A percentile compares a stretch with the other conserved stretches of the same genome.
These are phyloP conservation scores for Hedya salicella DNA, from an alignment of 2,888 invertebrate species.

Conservation along the genomic window DNA sequence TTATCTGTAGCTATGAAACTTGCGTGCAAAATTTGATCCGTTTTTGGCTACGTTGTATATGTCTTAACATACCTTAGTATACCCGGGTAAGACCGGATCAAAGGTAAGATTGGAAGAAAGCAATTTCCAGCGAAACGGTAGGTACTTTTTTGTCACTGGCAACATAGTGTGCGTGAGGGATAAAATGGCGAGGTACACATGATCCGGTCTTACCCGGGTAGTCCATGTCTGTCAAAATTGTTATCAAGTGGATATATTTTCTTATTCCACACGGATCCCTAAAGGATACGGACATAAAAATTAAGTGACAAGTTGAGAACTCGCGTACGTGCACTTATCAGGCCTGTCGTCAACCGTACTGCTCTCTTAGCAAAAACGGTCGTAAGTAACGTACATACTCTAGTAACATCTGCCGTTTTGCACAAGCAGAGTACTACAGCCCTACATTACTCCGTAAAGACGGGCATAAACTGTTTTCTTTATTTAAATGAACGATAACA, in stretches of 20 bases:
- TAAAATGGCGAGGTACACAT: too few relatives aligned
- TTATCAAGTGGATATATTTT: neutral
- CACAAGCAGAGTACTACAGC: conserved; percentile 28
- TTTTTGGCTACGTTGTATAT: too few relatives aligned
- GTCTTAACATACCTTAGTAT: too few relatives aligned
- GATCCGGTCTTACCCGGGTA: too few relatives aligned
- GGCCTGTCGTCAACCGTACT: conserved; percentile 25
- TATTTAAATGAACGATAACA: conserved; percentile 51
- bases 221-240: too few relatives aligned
- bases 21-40: too few relatives aligned
- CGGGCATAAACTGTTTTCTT: conserved; percentile 60
- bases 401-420: conserved; percentile 3
- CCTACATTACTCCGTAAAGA: conserved; percentile 57
- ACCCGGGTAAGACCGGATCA: too few relatives aligned
- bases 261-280: conserved; percentile 30
- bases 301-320: conserved; percentile 55
- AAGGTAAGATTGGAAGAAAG: too few relatives aligned
- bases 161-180: too few relatives aligned
- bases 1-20: too few relatives aligned
- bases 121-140: too few relatives aligned
- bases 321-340: conserved; percentile 66
- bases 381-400: neutral
- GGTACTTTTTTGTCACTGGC: too few relatives aligned
- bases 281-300: conserved; percentile 51
- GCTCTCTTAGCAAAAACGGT: neutral